Evolutionary conservation across 2,797 vertebrate species (phyloP).

Genomic region (Prionace glauca): DNA sequence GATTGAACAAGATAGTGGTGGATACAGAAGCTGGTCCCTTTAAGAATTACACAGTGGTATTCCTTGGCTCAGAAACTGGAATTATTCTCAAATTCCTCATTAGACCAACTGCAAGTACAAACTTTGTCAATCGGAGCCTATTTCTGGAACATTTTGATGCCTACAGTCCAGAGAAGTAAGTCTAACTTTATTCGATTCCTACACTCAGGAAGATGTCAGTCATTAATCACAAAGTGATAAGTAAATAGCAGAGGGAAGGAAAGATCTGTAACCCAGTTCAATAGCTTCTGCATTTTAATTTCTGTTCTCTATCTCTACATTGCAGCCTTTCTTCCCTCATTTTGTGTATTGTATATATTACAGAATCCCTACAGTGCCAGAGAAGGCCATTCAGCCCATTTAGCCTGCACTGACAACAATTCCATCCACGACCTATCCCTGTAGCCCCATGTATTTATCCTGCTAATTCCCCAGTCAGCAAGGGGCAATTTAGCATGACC

Average conservation of each 20-base stretch:
- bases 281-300: neutral
- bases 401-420: too few relatives aligned
- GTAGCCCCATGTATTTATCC: too few relatives aligned
- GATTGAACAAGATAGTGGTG: conserved; percentile 83
- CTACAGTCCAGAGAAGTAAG: conserved; percentile 80
- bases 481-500: too few relatives aligned
- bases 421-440: too few relatives aligned
- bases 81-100: conserved; percentile 89
- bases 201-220: neutral
- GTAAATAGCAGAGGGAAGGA: neutral
- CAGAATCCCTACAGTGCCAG: too few relatives aligned
- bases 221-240: neutral
- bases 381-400: too few relatives aligned
- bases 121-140: conserved; percentile 56
- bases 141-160: conserved; percentile 92
- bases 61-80: conserved; percentile 82
- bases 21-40: conserved; percentile 77
- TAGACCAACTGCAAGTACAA: conserved; percentile 67
- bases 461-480: too few relatives aligned
- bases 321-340: neutral
- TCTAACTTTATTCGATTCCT: conserved; percentile 39
- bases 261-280: neutral
- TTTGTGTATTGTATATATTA: neutral
- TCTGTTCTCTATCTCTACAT: neutral
- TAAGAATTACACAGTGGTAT: conserved; percentile 81